phyloP scores from a whole-genome alignment of 2,888 invertebrate species.

The Chrysolina oricalcia region DNA sequence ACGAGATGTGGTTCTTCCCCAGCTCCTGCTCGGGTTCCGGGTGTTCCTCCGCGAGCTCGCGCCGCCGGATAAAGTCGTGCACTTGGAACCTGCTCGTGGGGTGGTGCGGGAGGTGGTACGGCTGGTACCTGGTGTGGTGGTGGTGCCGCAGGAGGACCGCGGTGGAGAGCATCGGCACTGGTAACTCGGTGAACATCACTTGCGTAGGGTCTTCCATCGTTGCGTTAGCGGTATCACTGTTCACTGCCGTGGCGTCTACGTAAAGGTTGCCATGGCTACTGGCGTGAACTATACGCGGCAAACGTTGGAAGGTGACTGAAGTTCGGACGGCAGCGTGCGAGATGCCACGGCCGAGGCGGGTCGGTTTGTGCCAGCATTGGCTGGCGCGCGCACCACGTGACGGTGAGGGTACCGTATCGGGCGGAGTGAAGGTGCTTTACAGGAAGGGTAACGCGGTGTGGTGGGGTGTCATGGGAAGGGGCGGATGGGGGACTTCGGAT shows the following conservation, averaged over 20 bases:
- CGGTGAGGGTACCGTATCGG: conserved; percentile 13
- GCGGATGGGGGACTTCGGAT: neutral
- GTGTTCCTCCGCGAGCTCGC: conserved; percentile 54
- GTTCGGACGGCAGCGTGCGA: conserved; percentile 66
- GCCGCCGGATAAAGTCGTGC: conserved; percentile 66
- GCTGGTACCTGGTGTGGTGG: conserved; percentile 74
- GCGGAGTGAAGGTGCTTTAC: neutral
- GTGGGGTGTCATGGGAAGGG: neutral
- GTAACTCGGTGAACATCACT: conserved; percentile 76
- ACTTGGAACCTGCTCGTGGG: conserved; percentile 73
- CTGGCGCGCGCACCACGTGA: conserved; percentile 75
- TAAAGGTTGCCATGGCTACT: conserved; percentile 62
- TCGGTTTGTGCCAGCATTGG: conserved; percentile 67
- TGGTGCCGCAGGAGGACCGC: conserved; percentile 73
- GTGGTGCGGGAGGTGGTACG: conserved; percentile 81
- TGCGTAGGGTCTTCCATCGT: conserved; percentile 75
- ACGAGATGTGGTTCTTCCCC: conserved; percentile 84
- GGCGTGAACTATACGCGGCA: conserved; percentile 63
- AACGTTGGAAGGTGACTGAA: conserved; percentile 68
- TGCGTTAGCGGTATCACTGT: conserved; percentile 67
- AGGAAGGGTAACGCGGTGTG: conserved; percentile 30
- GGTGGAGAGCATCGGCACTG: conserved; percentile 74
- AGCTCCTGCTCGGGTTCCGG: conserved; percentile 59
- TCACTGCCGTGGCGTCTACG: conserved; percentile 63
- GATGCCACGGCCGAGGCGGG: conserved; percentile 63